Conservation (phyloP, 2,113 vertebrate genomes). For the Lethenteron camtschaticum region DNA sequence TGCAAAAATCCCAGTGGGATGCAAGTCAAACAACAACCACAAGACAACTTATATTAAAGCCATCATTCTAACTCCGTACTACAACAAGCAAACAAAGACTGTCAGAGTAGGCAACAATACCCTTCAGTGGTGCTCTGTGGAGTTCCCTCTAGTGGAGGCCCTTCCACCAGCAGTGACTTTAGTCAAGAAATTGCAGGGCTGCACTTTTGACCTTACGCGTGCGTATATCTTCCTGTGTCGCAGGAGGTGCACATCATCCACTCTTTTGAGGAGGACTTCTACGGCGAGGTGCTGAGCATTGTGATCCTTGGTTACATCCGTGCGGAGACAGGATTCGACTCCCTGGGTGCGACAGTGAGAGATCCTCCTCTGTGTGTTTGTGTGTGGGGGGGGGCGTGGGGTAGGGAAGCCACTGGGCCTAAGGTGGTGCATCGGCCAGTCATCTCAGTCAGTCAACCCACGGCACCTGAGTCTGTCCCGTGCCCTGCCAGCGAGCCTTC, state of each 20-base stretch:
- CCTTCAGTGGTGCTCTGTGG: not conserved
- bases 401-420: too few species aligned
- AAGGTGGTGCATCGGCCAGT: too few species aligned
- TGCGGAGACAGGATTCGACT: constrained; percentile 60
- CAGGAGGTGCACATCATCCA: constrained; percentile 90
- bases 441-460: too few species aligned
- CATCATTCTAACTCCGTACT: too few species aligned
- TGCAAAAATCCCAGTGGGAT: too few species aligned
- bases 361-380: not conserved
- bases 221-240: not conserved
- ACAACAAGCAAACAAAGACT: not conserved
- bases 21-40: too few species aligned
- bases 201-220: not conserved
- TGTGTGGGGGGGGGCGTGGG: not conserved
- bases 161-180: not conserved
- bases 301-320: constrained; percentile 72
- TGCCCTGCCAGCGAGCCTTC: not conserved
- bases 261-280: constrained; percentile 77
- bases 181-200: not conserved
- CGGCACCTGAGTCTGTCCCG: not conserved
- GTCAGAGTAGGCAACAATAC: not conserved
- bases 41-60: too few species aligned
- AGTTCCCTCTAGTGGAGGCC: not conserved
- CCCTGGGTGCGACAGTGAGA: constrained; percentile 37
- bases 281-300: constrained; percentile 61